Evolutionary conservation across 2,113 vertebrate species (phyloP).

Genomic region (Empidonax traillii): DNA sequence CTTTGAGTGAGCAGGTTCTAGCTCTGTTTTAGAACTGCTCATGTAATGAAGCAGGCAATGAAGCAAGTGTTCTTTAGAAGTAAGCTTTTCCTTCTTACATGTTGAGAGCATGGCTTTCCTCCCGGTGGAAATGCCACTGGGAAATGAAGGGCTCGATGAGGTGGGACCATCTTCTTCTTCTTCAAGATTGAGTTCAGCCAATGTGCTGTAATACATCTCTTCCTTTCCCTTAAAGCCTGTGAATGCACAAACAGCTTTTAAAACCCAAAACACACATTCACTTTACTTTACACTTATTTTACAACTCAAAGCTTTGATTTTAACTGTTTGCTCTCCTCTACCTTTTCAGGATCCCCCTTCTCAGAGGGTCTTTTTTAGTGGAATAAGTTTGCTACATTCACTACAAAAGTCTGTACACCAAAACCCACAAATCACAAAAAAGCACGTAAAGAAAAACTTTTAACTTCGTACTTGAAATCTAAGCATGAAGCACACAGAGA

Average conservation of each 20-base stretch:
- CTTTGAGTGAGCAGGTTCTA: not conserved
- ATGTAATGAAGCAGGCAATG: not conserved
- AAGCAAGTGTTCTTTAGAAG: not conserved
- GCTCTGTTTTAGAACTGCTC: not conserved
- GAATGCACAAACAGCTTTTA: not conserved
- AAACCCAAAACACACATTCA: not conserved
- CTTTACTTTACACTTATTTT: not conserved
- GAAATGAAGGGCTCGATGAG: conserved; percentile 90
- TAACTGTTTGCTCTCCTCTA: not conserved
- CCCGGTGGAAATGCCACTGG: conserved; percentile 95
- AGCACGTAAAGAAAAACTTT: fast-evolving
- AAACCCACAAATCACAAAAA: not conserved
- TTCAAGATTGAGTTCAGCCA: conserved; percentile 93
- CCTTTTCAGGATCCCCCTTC: not conserved
- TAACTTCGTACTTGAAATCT: not conserved
- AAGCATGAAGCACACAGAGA: not conserved
- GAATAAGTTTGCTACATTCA: fast-evolving
- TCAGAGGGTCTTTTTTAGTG: not conserved
- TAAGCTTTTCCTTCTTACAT: conserved; percentile 75
- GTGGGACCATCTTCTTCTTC: conserved; percentile 92
- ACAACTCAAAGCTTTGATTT: not conserved
- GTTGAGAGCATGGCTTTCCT: conserved; percentile 94
- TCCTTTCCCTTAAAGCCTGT: conserved; percentile 90
- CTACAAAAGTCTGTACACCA: not conserved
- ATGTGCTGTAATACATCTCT: conserved; percentile 93